Evolutionary conservation across 2,888 invertebrate genomes (phyloP).

Genomic region (Drosophila nigricruria): DNA sequence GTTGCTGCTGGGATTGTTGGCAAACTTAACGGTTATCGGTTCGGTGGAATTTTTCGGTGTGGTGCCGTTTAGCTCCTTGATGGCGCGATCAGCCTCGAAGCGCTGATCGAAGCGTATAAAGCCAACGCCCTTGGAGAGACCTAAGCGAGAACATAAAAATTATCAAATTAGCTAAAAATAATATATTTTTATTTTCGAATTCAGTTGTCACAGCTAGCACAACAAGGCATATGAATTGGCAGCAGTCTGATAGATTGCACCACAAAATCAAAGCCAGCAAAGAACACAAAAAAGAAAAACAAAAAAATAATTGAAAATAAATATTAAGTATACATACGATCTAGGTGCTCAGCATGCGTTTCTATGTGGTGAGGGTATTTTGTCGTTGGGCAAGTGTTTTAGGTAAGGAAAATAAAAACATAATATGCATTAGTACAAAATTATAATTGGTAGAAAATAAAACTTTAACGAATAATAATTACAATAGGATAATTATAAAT

Average conservation of each 20-base stretch:
- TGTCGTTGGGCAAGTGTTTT: slow-evolving; percentile 20
- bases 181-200: neutral
- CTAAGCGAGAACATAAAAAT: slow-evolving; percentile 84
- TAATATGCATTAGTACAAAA: slow-evolving; percentile 34
- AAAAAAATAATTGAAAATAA: slow-evolving; percentile 1
- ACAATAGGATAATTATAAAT: neutral
- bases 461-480: neutral
- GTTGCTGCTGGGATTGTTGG: slow-evolving; percentile 96
- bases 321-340: slow-evolving; percentile 45
- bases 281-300: slow-evolving; percentile 1
- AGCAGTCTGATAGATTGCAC: neutral
- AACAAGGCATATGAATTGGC: slow-evolving; percentile 21
- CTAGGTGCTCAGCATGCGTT: slow-evolving; percentile 25
- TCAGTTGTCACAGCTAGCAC: slow-evolving; percentile 18
- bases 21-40: slow-evolving; percentile 97
- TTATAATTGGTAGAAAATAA: slow-evolving; percentile 8
- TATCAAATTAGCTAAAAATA: neutral
- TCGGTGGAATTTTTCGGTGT: slow-evolving; percentile 95
- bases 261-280: slow-evolving; percentile 12
- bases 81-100: slow-evolving; percentile 95
- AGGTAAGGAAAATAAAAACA: slow-evolving; percentile 12
- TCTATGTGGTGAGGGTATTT: slow-evolving; percentile 20
- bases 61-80: slow-evolving; percentile 95
- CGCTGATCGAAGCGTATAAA: slow-evolving; percentile 97
- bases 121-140: slow-evolving; percentile 96